Percentiles rank a stretch among this genome's conserved stretches.
These are phyloP conservation scores for Athene cunicularia DNA, from an alignment of 2,113 vertebrate genomes.

Conservation along the genomic window DNA sequence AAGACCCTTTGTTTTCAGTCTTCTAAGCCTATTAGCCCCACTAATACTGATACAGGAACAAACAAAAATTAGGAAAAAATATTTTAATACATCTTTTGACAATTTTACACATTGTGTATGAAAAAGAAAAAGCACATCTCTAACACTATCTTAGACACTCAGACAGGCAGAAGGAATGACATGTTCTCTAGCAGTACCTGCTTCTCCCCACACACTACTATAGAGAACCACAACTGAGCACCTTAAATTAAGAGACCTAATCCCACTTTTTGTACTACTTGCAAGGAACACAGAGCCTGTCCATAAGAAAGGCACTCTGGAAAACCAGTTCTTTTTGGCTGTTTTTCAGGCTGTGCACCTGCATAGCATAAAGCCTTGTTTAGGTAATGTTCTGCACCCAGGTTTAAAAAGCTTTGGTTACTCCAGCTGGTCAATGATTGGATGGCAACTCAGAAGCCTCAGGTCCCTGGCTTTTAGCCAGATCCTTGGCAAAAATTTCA, in stretches of 20 bases:
- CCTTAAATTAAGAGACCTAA: not conserved
- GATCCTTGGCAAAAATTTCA: not conserved
- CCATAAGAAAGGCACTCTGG: fast-evolving
- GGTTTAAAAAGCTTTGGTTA: not conserved
- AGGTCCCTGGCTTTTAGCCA: not conserved
- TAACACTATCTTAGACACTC: not conserved
- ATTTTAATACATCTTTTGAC: not conserved
- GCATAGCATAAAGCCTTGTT: not conserved
- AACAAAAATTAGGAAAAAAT: not conserved
- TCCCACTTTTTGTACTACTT: not conserved
- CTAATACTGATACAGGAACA: not conserved
- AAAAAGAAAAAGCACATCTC: not conserved
- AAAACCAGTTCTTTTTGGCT: not conserved
- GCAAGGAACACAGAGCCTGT: not conserved
- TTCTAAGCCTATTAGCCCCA: not conserved
- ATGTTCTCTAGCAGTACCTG: not conserved
- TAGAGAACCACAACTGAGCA: not conserved
- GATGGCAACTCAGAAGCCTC: not conserved
- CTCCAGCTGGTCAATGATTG: not conserved
- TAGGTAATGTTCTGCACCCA: not conserved
- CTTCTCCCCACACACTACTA: not conserved
- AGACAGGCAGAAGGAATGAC: not conserved
- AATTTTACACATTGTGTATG: not conserved
- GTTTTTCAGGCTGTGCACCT: not conserved
- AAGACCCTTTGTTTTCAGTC: not conserved